Conservation (phyloP, 1,140 invertebrate genomes). For the Phenacoccus solenopsis region DNA sequence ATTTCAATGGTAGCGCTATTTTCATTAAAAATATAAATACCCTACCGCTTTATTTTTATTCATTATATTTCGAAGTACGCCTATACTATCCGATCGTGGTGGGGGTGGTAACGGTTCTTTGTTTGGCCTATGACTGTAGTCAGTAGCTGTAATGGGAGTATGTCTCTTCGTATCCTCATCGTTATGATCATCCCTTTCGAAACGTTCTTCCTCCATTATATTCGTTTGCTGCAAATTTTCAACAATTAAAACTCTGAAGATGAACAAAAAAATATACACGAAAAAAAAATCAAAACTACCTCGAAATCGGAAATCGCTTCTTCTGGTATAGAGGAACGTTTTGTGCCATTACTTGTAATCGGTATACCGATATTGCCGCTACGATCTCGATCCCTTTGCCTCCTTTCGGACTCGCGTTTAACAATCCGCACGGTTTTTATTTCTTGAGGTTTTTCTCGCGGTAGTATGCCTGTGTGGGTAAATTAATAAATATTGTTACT, state of each 20-base stretch:
- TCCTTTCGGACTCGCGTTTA: constrained; percentile 74
- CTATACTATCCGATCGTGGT: constrained; percentile 37
- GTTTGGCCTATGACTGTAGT: constrained; percentile 8
- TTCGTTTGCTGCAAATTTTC: not conserved
- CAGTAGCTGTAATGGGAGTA: not conserved
- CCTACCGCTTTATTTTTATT: not conserved
- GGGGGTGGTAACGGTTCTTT: constrained; percentile 33
- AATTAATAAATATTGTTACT: too few species aligned
- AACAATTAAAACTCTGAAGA: not conserved
- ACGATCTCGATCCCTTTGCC: constrained; percentile 55
- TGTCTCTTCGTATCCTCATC: not conserved
- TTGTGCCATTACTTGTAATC: constrained; percentile 28
- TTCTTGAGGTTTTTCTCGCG: constrained; percentile 70
- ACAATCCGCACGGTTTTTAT: constrained; percentile 88
- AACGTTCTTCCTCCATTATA: not conserved
- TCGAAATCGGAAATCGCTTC: not conserved
- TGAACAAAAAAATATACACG: not conserved
- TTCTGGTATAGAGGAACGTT: constrained; percentile 3
- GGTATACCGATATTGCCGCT: constrained; percentile 39
- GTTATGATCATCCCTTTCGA: not conserved
- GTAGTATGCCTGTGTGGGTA: constrained; percentile 29
- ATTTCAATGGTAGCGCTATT: too few species aligned
- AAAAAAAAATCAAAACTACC: not conserved
- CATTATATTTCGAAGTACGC: constrained; percentile 35
- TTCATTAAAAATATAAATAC: too few species aligned